A percentile compares a stretch with the other conserved stretches of the same genome.
Conservation (phyloP, 2,113 vertebrate genomes). For the Pongo pygmaeus region DNA sequence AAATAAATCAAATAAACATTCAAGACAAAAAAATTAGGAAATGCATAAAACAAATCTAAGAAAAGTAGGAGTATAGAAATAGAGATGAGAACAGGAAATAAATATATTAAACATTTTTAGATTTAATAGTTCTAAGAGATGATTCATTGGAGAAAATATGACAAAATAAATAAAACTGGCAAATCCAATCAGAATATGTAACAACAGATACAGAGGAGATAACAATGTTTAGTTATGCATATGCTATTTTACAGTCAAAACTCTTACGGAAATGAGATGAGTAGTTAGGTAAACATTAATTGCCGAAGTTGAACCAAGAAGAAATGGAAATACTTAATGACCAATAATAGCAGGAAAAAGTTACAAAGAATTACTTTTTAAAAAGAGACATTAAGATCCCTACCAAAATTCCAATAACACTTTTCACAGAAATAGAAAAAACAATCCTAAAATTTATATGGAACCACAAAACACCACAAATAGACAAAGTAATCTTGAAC, state of each 20-base stretch:
- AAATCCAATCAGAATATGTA: neutral
- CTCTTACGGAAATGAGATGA: neutral
- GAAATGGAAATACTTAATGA: constrained; percentile 8
- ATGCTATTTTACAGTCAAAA: neutral
- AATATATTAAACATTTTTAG: neutral
- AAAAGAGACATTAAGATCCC: neutral
- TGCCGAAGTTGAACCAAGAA: neutral
- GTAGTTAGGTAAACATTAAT: neutral
- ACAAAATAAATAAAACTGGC: neutral
- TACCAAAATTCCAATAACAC: neutral
- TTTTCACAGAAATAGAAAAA: neutral
- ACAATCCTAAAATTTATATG: neutral
- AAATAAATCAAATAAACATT: neutral
- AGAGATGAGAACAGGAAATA: neutral
- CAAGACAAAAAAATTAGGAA: neutral
- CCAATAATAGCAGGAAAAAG: neutral
- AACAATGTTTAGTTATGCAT: neutral
- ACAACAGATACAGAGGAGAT: neutral
- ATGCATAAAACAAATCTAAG: neutral
- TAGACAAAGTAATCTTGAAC: neutral
- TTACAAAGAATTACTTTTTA: neutral
- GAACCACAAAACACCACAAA: neutral
- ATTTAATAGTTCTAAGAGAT: neutral
- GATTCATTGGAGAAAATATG: neutral
- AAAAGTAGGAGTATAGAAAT: constrained; percentile 9